These are phyloP conservation scores for Caretta caretta DNA, from an alignment of 2,113 vertebrate species.

Conservation along the genomic window DNA sequence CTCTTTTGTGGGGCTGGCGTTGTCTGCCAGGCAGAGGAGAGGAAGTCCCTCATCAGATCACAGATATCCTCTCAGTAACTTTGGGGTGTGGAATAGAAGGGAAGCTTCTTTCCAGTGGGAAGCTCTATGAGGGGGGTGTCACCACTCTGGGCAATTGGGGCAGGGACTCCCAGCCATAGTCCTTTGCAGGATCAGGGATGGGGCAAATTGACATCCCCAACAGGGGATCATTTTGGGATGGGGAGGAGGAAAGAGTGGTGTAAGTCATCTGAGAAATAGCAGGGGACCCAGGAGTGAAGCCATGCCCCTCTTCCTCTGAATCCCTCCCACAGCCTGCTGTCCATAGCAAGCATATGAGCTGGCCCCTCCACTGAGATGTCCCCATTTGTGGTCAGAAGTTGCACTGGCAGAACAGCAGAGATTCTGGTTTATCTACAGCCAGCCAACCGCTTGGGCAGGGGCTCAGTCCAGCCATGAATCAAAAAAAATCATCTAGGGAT, in stretches of 20 bases:
- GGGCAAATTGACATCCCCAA: neutral
- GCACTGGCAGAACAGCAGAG: neutral
- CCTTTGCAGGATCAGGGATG: neutral
- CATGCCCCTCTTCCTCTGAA: neutral
- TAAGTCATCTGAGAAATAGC: neutral
- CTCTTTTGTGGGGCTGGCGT: neutral
- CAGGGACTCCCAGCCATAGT: neutral
- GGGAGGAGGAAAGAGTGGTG: neutral
- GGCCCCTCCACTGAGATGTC: neutral
- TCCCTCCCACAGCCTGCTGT: neutral
- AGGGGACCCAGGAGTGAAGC: neutral
- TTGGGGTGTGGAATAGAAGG: neutral
- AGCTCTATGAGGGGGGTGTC: neutral
- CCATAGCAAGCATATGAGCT: neutral
- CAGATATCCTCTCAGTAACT: neutral
- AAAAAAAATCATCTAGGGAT: neutral
- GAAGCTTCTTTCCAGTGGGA: neutral
- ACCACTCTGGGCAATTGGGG: neutral
- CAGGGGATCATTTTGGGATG: too few relatives aligned
- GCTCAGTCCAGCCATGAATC: neutral
- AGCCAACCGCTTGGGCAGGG: neutral
- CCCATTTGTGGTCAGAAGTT: neutral
- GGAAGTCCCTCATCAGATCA: neutral
- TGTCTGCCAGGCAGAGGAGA: neutral
- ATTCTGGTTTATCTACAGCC: neutral